Conservation (phyloP, 2,113 vertebrate species). For the Sceloporus tristichus region DNA sequence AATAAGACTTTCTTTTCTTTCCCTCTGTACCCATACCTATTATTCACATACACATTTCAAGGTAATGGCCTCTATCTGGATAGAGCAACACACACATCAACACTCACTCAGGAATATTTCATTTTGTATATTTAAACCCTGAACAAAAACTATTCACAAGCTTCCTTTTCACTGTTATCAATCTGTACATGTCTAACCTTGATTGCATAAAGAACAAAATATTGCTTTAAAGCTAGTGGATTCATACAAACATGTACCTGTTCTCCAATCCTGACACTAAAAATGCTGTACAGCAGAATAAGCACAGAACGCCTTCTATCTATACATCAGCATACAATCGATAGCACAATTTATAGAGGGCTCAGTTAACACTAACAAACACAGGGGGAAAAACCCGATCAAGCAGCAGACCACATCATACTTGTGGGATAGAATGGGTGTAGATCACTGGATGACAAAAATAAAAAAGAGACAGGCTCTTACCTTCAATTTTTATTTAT, state of each 20-base stretch:
- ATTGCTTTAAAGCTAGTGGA: neutral
- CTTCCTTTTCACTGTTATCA: neutral
- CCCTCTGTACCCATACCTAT: neutral
- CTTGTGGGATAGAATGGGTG: accelerated
- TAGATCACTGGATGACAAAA: neutral
- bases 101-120: neutral
- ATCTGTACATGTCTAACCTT: neutral
- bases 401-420: conserved; percentile 16
- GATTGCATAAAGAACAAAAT: neutral
- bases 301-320: neutral
- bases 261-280: neutral
- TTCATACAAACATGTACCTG: neutral
- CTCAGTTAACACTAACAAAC: conserved; percentile 5
- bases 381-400: neutral
- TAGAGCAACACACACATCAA: accelerated
- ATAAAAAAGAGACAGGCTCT: conserved; percentile 56
- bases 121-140: neutral
- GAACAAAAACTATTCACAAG: neutral
- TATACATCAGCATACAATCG: neutral
- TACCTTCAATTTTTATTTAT: conserved; percentile 72
- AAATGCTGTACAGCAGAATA: neutral
- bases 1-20: accelerated
- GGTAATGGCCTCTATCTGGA: accelerated
- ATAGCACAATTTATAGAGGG: neutral
- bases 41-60: accelerated